phyloP scores from a whole-genome alignment of 2,113 vertebrate species.

The Takifugu bimaculatus region DNA sequence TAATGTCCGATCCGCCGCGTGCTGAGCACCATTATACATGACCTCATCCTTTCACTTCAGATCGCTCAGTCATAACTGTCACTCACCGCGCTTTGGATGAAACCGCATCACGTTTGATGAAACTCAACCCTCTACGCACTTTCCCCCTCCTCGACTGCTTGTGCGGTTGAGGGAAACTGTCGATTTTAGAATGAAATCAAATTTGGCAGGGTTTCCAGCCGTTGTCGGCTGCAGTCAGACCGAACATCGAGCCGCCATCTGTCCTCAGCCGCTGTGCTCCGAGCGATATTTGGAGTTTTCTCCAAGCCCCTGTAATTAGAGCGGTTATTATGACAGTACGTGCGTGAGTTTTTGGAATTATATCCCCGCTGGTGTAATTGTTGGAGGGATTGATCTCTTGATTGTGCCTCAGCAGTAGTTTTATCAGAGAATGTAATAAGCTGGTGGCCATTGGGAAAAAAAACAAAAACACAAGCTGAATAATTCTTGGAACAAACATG shows the following conservation, averaged over 20 bases:
- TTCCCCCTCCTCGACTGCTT: not conserved
- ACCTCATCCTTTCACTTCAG: too few relatives aligned
- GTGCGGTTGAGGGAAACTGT: slow-evolving; percentile 5
- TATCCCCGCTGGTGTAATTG: slow-evolving; percentile 51
- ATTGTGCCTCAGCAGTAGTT: slow-evolving; percentile 46
- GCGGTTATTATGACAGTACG: slow-evolving; percentile 55
- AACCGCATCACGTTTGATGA: not conserved
- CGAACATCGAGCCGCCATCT: slow-evolving; percentile 19
- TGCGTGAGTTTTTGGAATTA: slow-evolving; percentile 66
- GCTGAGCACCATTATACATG: too few relatives aligned
- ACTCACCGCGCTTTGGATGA: too few relatives aligned
- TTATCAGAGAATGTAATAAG: slow-evolving; percentile 51
- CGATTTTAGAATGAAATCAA: slow-evolving; percentile 26
- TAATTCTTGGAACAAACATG: slow-evolving; percentile 55
- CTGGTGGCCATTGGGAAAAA: slow-evolving; percentile 44
- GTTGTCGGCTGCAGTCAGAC: slow-evolving; percentile 41
- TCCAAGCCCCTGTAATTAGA: slow-evolving; percentile 47
- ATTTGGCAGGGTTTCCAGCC: slow-evolving; percentile 17
- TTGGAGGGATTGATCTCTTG: slow-evolving; percentile 43
- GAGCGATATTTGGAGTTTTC: slow-evolving; percentile 36
- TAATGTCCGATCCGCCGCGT: too few relatives aligned
- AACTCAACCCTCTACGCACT: not conserved
- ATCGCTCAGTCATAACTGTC: too few relatives aligned
- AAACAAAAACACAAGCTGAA: slow-evolving; percentile 8
- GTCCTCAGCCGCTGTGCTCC: slow-evolving; percentile 17